phyloP scores from a whole-genome alignment of 2,888 invertebrate genomes.

The Caenorhabditis plicata region DNA sequence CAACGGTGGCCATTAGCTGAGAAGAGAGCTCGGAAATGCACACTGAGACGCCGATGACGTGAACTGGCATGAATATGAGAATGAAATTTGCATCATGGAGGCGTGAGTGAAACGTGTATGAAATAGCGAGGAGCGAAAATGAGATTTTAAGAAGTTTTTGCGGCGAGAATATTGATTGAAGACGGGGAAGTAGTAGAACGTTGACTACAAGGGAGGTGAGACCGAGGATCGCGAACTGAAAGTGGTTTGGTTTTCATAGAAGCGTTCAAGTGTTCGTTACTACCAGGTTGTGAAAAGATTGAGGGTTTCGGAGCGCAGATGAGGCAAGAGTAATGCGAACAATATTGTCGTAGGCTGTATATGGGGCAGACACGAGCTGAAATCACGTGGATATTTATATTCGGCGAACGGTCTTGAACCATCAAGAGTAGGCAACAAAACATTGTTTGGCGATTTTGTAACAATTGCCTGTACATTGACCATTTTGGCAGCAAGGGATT shows the following conservation, averaged over 20 bases:
- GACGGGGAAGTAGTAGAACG: constrained; percentile 42
- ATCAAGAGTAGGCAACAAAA: constrained; percentile 45
- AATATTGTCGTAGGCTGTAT: constrained; percentile 55
- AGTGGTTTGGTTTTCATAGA: constrained; percentile 2
- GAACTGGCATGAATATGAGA: background rate
- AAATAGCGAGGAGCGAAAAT: constrained; percentile 32
- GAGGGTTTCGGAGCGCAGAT: constrained; percentile 44
- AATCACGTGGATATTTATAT: background rate
- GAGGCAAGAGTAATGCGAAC: constrained; percentile 46
- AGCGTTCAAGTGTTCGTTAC: background rate
- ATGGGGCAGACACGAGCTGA: constrained; percentile 52
- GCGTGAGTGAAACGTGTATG: constrained; percentile 43
- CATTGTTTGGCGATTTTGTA: constrained; percentile 36
- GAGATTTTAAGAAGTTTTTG: constrained; percentile 43
- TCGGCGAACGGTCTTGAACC: constrained; percentile 10
- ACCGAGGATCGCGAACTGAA: constrained; percentile 46
- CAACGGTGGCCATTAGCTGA: constrained; percentile 51
- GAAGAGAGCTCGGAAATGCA: constrained; percentile 55
- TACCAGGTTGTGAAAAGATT: constrained; percentile 49
- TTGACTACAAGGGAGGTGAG: constrained; percentile 49
- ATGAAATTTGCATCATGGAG: background rate
- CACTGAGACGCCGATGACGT: constrained; percentile 55
- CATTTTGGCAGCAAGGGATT: constrained; percentile 15
- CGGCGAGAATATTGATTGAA: constrained; percentile 45
- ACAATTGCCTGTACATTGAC: constrained; percentile 32